phyloP scores from a whole-genome alignment of 2,113 vertebrate species.

The Psammodynastes pulverulentus region DNA sequence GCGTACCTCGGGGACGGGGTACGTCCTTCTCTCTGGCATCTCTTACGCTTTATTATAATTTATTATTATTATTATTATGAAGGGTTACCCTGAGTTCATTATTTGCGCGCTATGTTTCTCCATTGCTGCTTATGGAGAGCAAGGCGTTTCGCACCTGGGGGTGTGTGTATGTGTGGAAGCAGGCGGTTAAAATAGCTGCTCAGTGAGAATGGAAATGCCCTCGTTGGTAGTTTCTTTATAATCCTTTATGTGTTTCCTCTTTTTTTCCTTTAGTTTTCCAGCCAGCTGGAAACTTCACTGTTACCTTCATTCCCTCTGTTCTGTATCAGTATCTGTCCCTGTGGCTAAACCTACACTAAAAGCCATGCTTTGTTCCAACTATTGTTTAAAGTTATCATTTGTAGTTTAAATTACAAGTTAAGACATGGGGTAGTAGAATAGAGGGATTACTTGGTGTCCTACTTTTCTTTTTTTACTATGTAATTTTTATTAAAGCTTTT shows the following conservation, averaged over 20 bases:
- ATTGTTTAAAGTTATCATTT: not conserved
- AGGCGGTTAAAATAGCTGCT: not conserved
- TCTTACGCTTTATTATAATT: conserved; percentile 31
- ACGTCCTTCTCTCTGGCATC: conserved; percentile 56
- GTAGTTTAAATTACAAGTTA: not conserved
- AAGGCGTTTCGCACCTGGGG: not conserved
- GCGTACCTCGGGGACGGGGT: conserved; percentile 52
- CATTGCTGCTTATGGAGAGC: not conserved
- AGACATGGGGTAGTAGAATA: not conserved
- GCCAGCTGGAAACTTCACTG: not conserved
- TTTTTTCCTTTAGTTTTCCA: not conserved
- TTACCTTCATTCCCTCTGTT: not conserved
- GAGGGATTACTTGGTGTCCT: not conserved
- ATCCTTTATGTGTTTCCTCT: not conserved
- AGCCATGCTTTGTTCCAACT: not conserved
- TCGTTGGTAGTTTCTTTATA: not conserved
- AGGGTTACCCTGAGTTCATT: conserved; percentile 22
- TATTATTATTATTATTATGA: too few species aligned
- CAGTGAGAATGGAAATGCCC: not conserved
- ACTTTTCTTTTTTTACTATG: not conserved
- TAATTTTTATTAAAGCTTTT: not conserved
- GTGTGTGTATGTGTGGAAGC: accelerated
- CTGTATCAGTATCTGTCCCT: not conserved
- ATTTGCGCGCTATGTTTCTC: not conserved
- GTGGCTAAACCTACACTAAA: not conserved